Conservation (phyloP, 2,113 vertebrate species). For the Aptenodytes forsteri region DNA sequence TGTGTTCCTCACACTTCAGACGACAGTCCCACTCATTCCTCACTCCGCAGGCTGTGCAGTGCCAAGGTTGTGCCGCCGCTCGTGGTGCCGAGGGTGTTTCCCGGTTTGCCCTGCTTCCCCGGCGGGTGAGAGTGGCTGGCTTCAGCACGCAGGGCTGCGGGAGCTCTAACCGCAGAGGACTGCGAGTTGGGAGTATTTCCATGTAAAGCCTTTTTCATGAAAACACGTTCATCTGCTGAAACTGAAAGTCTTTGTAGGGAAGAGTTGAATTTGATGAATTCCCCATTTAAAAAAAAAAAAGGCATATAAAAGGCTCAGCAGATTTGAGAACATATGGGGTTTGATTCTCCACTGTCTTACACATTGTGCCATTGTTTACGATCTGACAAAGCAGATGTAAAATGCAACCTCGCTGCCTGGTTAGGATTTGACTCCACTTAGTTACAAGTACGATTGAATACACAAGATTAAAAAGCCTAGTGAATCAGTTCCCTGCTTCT, state of each 20-base stretch:
- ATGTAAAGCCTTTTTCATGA: neutral
- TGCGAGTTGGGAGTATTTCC: neutral
- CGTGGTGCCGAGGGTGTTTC: neutral
- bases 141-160: neutral
- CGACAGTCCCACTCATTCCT: neutral
- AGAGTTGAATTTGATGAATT: neutral
- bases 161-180: neutral
- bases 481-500: neutral
- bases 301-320: neutral
- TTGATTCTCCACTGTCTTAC: constrained; percentile 36
- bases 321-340: constrained; percentile 38
- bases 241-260: neutral
- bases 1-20: constrained; percentile 44
- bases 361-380: neutral
- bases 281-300: neutral
- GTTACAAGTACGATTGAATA: neutral
- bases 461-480: neutral
- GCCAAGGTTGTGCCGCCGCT: neutral
- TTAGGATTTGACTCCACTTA: neutral
- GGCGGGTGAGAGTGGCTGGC: neutral
- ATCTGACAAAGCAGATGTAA: constrained; percentile 24
- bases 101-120: neutral
- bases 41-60: neutral
- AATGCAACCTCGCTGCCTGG: neutral
- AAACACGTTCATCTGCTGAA: neutral